phyloP scores from a whole-genome alignment of 2,888 invertebrate species.

The Drosophila heteroneura region DNA sequence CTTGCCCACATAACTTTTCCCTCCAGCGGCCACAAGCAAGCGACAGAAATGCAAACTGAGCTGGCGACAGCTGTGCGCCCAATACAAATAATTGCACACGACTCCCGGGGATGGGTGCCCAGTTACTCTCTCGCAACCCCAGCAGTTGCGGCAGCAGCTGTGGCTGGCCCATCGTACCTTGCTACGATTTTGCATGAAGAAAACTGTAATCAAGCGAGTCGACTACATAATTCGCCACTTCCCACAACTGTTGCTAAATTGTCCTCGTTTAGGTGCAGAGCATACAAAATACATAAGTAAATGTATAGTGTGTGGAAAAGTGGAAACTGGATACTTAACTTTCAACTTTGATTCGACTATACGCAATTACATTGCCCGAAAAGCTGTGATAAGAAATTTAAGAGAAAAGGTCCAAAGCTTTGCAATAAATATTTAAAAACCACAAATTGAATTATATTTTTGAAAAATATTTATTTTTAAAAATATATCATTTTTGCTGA shows the following conservation, averaged over 20 bases:
- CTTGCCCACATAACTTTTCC: slow-evolving; percentile 38
- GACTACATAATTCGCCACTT: slow-evolving; percentile 28
- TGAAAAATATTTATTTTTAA: background rate
- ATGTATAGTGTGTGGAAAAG: background rate
- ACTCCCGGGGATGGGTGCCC: slow-evolving; percentile 36
- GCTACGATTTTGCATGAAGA: slow-evolving; percentile 14
- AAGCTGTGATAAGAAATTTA: background rate
- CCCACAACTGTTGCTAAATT: slow-evolving; percentile 44
- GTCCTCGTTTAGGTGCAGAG: slow-evolving; percentile 51
- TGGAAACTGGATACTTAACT: background rate
- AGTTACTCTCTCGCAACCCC: slow-evolving; percentile 24
- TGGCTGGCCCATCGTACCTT: slow-evolving; percentile 38
- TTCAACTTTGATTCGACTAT: background rate
- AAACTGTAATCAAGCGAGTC: slow-evolving; percentile 48
- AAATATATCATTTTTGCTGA: background rate
- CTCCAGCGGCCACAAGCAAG: slow-evolving; percentile 1
- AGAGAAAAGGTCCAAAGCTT: background rate
- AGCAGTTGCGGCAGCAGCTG: slow-evolving; percentile 31
- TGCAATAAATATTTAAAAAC: too few relatives aligned
- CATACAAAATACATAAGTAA: slow-evolving; percentile 6
- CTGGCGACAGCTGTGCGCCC: slow-evolving; percentile 53
- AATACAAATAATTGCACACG: slow-evolving; percentile 75
- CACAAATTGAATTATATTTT: background rate
- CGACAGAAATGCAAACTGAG: slow-evolving; percentile 46
- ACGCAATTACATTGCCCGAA: background rate